Percentiles rank a stretch among this genome's conserved stretches.
Conservation (phyloP, 2,888 invertebrate genomes). For the Thalpophila matura region DNA sequence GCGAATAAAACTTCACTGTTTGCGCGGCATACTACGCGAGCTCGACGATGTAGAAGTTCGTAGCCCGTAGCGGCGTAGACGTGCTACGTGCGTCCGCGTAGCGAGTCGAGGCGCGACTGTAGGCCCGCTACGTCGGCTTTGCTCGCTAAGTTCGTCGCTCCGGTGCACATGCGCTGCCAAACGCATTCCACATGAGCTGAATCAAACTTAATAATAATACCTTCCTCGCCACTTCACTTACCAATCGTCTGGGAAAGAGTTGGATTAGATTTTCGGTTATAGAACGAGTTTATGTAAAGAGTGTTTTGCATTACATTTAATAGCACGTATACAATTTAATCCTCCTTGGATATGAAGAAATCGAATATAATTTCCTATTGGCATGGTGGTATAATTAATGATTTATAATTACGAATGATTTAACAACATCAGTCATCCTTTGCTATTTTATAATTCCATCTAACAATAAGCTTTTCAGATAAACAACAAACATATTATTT, state of each 20-base stretch:
- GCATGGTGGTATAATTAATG: too few species aligned
- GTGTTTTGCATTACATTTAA: background rate
- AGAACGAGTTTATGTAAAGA: background rate
- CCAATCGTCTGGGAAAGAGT: conserved; percentile 61
- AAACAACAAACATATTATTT: conserved; percentile 15
- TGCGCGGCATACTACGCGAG: conserved; percentile 72
- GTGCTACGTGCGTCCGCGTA: conserved; percentile 78
- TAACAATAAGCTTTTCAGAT: conserved; percentile 13
- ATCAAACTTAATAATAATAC: conserved; percentile 73
- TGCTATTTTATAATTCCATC: conserved; percentile 4
- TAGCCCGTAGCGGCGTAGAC: conserved; percentile 78
- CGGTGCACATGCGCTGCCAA: conserved; percentile 84
- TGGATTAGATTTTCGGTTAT: conserved; percentile 57
- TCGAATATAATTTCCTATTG: too few species aligned
- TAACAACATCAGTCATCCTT: background rate
- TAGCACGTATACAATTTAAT: too few species aligned
- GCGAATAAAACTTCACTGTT: conserved; percentile 74
- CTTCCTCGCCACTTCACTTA: conserved; percentile 67
- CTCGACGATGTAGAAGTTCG: conserved; percentile 71
- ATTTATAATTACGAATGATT: background rate
- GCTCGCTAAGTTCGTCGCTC: conserved; percentile 68
- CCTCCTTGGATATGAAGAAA: too few species aligned
- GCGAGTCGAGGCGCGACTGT: conserved; percentile 79
- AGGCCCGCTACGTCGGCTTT: conserved; percentile 60
- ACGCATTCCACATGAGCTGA: conserved; percentile 65